Conservation (phyloP, 2,113 vertebrate genomes). For the Eupsittula cactorum region DNA sequence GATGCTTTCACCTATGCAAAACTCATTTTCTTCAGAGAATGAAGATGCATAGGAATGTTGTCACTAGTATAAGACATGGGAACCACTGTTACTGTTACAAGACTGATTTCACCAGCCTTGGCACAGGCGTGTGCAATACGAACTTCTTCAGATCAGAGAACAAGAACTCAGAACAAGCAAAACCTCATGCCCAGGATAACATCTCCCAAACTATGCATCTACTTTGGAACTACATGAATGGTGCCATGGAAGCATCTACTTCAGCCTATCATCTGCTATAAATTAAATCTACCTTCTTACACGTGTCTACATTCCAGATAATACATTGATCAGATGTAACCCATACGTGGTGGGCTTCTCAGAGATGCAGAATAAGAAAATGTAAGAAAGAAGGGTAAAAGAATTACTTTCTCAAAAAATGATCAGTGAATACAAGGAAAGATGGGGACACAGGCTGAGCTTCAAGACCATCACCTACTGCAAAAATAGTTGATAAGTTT, state of each 20-base stretch:
- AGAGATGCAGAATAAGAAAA: neutral
- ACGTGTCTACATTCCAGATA: neutral
- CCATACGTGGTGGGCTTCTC: neutral
- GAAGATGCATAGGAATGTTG: neutral
- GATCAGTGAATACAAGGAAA: neutral
- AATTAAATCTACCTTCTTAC: fast-evolving
- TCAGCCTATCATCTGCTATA: neutral
- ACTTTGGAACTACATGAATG: neutral
- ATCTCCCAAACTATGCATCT: neutral
- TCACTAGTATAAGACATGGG: neutral
- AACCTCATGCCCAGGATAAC: neutral
- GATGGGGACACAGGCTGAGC: neutral
- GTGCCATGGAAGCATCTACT: fast-evolving
- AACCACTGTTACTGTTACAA: neutral
- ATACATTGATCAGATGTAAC: neutral
- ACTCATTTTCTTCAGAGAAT: neutral
- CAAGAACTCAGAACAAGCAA: neutral
- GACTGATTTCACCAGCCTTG: neutral
- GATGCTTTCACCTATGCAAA: neutral
- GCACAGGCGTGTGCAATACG: neutral
- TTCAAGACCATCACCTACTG: neutral
- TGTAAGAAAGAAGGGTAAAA: neutral
- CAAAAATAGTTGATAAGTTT: neutral
- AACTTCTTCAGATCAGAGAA: neutral
- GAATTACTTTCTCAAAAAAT: neutral